Base-by-base conservation (phyloP, 2,113 vertebrate genomes). In the Benitochromis conjunctus region DNA sequence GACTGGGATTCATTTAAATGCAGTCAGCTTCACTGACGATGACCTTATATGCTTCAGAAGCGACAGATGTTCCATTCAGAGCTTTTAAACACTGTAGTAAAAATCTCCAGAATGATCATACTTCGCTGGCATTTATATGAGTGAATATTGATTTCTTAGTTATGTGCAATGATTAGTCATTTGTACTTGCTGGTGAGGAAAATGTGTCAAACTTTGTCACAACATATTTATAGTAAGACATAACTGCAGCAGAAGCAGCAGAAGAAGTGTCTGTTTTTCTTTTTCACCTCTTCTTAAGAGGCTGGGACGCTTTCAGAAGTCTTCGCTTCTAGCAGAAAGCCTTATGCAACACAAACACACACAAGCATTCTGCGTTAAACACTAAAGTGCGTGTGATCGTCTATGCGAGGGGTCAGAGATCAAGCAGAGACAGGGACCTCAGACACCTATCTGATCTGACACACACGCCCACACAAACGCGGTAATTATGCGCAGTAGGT, bases 381-480 rank as follows among this genome's bases (percentile, higher is more conserved):
- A 0, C 78, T 54, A 51, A 87, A 79, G 57, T 66, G 89, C 76
- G 57, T 83, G 84, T 91, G 79, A 85, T 57, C 3, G 4, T 84
- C 54, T 80, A 51, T 64, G 48, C 64, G 54, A 60, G 77, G 9
- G 89, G 88, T 89, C 88, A 89, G 71, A 83, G 90, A 80, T 89
- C 81, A 90, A 89, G 82, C 34, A 1, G 53, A 38, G 14, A 53
- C 81, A 13, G 88, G 74, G 84, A 92, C 88, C 86, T 87, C 38
- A 88, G 88, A 85, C 43, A 6, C 53, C 79, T 71, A 19, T 91
- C 90, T 54, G 78, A 82, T 82, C 76, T 38, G 43, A 18, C 26
- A 11, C 26, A 51, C 10, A 31, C 55, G 12, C 38, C 74, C 80
- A 76, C 41, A 69, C 55, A 66, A 51, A 78, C 82, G n/a, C 19